phyloP scores from a whole-genome alignment of 1,140 invertebrate genomes.

The Stenopsyche tienmushanensis region DNA sequence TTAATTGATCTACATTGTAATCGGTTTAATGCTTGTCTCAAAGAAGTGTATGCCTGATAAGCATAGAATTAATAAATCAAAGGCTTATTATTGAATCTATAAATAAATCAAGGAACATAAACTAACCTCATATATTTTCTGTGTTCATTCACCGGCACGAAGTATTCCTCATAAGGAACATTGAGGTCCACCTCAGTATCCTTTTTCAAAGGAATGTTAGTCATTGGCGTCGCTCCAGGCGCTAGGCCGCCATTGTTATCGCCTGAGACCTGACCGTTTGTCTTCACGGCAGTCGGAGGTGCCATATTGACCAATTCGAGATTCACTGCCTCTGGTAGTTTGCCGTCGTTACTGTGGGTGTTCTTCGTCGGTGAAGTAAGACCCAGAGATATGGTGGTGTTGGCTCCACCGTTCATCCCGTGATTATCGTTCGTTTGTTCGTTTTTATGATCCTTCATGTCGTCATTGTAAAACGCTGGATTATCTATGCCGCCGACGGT shows the following conservation, averaged over 20 bases:
- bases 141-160: slow-evolving; percentile 81
- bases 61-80: no score
- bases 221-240: slow-evolving; percentile 45
- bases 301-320: slow-evolving; percentile 77
- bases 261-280: slow-evolving; percentile 29
- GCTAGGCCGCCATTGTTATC: slow-evolving; percentile 47
- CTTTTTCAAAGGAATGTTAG: slow-evolving; percentile 58
- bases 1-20: no score
- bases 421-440: slow-evolving; percentile 18
- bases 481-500: slow-evolving; percentile 32
- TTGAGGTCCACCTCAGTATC: slow-evolving; percentile 71
- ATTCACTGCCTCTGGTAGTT: slow-evolving; percentile 69
- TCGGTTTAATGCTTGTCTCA: no score
- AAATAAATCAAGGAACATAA: no score
- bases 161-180: slow-evolving; percentile 79
- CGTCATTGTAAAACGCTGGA: slow-evolving; percentile 34
- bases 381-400: slow-evolving; percentile 33
- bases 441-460: slow-evolving; percentile 25
- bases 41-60: no score
- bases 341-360: slow-evolving; percentile 13
- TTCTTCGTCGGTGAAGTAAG: slow-evolving; percentile 33
- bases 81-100: no score
- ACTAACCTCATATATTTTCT: slow-evolving; percentile 79
- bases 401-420: slow-evolving; percentile 29
- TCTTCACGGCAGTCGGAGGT: slow-evolving; percentile 61